Percentiles rank a stretch among this genome's conserved stretches.
Evolutionary conservation across 2,888 invertebrate genomes (phyloP).

Genomic region (Ophraella communa): DNA sequence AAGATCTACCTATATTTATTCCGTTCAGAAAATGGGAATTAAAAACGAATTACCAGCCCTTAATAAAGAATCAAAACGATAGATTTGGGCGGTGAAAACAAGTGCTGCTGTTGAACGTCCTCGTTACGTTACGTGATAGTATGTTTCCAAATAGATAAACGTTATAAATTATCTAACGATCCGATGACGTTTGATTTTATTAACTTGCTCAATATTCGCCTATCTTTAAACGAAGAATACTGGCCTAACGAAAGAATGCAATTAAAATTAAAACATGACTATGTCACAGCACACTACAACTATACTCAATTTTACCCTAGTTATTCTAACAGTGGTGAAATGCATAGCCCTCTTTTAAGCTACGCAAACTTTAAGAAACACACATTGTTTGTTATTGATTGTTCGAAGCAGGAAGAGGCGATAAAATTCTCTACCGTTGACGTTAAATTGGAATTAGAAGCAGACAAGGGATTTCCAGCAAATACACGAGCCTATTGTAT

Average conservation of each 20-base stretch:
- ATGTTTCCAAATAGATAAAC: slow-evolving; percentile 25
- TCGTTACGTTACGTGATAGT: slow-evolving; percentile 31
- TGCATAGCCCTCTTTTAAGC: background rate
- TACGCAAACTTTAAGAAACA: no score
- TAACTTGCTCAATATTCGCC: no score
- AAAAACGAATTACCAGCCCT: slow-evolving; percentile 30
- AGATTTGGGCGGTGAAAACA: slow-evolving; percentile 34
- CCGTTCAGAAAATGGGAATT: no score
- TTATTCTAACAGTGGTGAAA: slow-evolving; percentile 2
- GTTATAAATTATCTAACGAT: no score
- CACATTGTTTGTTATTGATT: no score
- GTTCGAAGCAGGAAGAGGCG: no score
- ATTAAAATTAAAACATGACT: slow-evolving; percentile 21
- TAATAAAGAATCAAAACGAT: slow-evolving; percentile 15
- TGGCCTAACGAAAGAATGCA: slow-evolving; percentile 27
- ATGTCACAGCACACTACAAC: slow-evolving; percentile 20
- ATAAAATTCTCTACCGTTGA: no score
- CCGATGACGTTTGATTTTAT: no score
- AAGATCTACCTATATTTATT: slow-evolving; percentile 26
- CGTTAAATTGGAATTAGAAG: no score
- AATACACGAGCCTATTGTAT: no score
- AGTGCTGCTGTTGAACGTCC: slow-evolving; percentile 26
- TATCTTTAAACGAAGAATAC: slow-evolving; percentile 24
- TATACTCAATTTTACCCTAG: slow-evolving; percentile 28
- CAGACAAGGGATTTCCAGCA: no score